Conservation (phyloP, 1,140 invertebrate species). For the Sweltsa coloradensis region DNA sequence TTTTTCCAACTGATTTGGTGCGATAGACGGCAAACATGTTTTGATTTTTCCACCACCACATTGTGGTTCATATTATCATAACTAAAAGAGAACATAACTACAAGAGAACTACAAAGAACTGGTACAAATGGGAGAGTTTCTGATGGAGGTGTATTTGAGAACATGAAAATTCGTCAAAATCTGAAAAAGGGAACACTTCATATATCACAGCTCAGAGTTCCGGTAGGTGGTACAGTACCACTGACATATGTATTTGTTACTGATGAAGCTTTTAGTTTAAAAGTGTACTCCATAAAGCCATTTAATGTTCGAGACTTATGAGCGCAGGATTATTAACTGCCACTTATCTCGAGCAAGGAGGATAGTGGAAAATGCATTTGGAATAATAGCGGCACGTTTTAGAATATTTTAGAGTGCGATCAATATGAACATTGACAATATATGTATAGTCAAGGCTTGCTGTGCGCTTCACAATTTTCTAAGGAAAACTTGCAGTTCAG, state of each 20-base stretch:
- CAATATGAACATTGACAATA: no score
- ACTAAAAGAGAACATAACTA: slow-evolving; percentile 27
- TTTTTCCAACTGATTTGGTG: slow-evolving; percentile 26
- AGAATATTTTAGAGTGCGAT: no score
- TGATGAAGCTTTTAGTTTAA: slow-evolving; percentile 20
- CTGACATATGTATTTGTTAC: slow-evolving; percentile 20
- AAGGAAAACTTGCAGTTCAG: no score
- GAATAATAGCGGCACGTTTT: no score
- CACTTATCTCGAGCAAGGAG: no score
- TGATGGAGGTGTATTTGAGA: background rate
- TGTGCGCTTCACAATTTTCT: no score
- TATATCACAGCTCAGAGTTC: background rate
- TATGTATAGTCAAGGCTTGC: no score
- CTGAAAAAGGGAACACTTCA: background rate
- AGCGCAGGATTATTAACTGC: no score
- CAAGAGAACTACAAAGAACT: slow-evolving; percentile 25
- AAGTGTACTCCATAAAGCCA: slow-evolving; percentile 17
- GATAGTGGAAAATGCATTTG: no score
- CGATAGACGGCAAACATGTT: slow-evolving; percentile 32
- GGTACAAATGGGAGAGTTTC: slow-evolving; percentile 14
- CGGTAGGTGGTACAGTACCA: background rate
- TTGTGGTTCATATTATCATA: slow-evolving; percentile 24
- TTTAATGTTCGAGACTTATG: no score
- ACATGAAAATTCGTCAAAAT: background rate
- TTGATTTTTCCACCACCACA: slow-evolving; percentile 20